A percentile compares a stretch with the other conserved stretches of the same genome.
Evolutionary conservation across 2,113 vertebrate genomes (phyloP).

Genomic region (Lampris incognitus): DNA sequence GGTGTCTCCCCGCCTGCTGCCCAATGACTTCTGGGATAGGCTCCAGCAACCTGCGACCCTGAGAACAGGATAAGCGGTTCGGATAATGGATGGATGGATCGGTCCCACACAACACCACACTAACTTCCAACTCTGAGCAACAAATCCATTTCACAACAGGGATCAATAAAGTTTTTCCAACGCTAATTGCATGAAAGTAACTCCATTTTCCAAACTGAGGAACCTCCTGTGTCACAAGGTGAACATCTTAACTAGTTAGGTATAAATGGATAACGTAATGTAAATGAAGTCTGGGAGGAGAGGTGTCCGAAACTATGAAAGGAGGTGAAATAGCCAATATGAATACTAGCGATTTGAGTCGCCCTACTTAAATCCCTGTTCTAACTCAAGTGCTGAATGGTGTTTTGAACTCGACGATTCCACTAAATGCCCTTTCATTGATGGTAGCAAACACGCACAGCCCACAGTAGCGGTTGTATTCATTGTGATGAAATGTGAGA

Average conservation of each 20-base stretch:
- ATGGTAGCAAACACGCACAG: background rate
- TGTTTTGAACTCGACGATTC: conserved; percentile 16
- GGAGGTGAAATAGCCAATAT: conserved; percentile 16
- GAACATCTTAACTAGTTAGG: background rate
- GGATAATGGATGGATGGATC: too few species aligned
- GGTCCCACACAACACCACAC: too few species aligned
- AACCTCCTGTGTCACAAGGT: too few species aligned
- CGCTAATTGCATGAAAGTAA: background rate
- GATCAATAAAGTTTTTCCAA: too few species aligned
- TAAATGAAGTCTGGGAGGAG: conserved; percentile 21
- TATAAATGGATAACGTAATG: background rate
- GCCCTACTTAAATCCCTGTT: conserved; percentile 3
- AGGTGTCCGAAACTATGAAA: conserved; percentile 28
- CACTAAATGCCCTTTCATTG: conserved; percentile 7
- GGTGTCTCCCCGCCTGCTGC: too few species aligned
- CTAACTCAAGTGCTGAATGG: conserved; percentile 6
- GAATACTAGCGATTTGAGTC: conserved; percentile 38
- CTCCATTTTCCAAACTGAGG: background rate
- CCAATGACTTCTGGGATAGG: too few species aligned
- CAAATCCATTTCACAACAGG: too few species aligned
- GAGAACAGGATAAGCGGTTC: too few species aligned
- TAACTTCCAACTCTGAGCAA: too few species aligned
- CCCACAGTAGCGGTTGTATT: background rate
- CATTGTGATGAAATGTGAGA: background rate
- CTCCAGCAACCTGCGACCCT: too few species aligned